Evolutionary conservation across 2,113 vertebrate genomes (phyloP).

Genomic region (Thunnus maccoyii): DNA sequence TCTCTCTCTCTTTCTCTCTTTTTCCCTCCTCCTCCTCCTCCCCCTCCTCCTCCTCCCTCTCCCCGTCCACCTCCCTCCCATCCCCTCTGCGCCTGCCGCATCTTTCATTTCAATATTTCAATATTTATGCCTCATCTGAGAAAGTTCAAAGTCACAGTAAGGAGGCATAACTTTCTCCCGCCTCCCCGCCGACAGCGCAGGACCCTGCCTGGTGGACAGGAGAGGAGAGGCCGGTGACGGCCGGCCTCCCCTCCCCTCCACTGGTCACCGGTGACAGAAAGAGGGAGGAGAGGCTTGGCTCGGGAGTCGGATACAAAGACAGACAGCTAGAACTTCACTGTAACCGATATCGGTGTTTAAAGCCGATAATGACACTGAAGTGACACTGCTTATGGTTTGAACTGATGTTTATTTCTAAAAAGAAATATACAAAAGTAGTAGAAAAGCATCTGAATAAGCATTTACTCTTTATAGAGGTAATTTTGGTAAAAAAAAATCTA

Average conservation of each 20-base stretch:
- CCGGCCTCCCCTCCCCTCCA: conserved; percentile 48
- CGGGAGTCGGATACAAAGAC: conserved; percentile 13
- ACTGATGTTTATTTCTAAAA: not conserved
- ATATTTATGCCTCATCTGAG: conserved; percentile 93
- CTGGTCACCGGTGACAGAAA: conserved; percentile 56
- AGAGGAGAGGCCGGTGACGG: conserved; percentile 59
- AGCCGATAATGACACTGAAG: not conserved
- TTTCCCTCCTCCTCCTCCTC: conserved; percentile 76
- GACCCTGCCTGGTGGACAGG: conserved; percentile 68
- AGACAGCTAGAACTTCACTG: conserved; percentile 12
- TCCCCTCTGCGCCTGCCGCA: conserved; percentile 83
- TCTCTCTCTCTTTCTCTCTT: conserved; percentile 75
- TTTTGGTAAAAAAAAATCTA: too few relatives aligned
- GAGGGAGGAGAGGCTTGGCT: conserved; percentile 4
- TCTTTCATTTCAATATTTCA: conserved; percentile 98
- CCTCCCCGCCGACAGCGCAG: conserved; percentile 64
- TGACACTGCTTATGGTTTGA: not conserved
- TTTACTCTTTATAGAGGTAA: too few relatives aligned
- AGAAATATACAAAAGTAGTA: too few relatives aligned
- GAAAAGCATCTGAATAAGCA: too few relatives aligned
- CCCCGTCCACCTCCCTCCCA: conserved; percentile 79
- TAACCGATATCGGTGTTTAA: conserved; percentile 9
- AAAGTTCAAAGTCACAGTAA: conserved; percentile 95
- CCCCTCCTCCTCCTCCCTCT: conserved; percentile 67
- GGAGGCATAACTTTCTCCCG: conserved; percentile 87